Evolutionary conservation across 1,140 invertebrate genomes (phyloP), one percentile per base, ranked within the genome.

Genomic region (Dinoponera quadriceps): DNA sequence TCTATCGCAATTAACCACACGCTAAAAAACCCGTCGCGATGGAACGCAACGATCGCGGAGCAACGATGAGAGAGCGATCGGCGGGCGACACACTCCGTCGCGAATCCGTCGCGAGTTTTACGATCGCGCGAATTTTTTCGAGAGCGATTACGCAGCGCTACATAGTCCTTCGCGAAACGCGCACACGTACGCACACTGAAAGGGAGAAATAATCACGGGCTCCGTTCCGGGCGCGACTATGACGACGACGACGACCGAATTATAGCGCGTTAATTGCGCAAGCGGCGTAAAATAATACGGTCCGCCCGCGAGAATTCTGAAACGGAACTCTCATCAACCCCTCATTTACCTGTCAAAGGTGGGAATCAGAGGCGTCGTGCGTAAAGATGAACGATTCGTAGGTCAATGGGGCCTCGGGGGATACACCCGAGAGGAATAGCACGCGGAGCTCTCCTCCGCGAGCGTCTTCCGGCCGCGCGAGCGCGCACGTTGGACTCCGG

Each of bases 371-470:
- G 73, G 74, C 71, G 84, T 71, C 63, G 75, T 84, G 84, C 73
- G 86, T 85, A 87, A 88, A 83, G 87, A 88, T 85, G 87, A 85
- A 88, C 86, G 83, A 88, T 88, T 89, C 83, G 78, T 83, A 81
- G 88, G 83, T 90, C 89, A 91, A 91, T 90, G 86, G 88, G 83
- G 88, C 85, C 83, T 88, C 73, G 80, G 84, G 38, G 87, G 78
- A 89, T 80, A 90, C 85, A 88, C 69, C 85, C 86, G 75, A 54
- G 63, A 89, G 84, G 85, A 87, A 91, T 91, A 89, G 83, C 69
- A 82, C 73, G 57, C 0, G 7, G 9, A 44, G 38, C 38, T 44
- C 38, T 44, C 38, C 71, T 82, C 69, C 51, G 62, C 73, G n/a
- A n/a, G n/a, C n/a, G 55, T 81, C 68, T 71, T 69, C 29, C 59